phyloP scores from a whole-genome alignment of 2,113 vertebrate genomes.

The Ceyx cyanopectus region DNA sequence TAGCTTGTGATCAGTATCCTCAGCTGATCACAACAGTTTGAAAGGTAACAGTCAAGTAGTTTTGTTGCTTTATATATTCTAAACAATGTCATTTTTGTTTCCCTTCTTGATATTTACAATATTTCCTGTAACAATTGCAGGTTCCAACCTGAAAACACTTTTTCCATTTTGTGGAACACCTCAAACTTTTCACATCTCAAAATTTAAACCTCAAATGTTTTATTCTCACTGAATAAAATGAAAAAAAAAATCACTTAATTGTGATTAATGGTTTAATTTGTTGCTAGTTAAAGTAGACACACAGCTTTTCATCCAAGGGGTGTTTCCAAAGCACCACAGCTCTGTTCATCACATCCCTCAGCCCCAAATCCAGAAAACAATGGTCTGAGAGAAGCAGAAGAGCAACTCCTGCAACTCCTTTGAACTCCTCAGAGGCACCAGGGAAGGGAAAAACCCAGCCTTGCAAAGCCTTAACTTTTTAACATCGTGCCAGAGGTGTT shows the following conservation, averaged over 20 bases:
- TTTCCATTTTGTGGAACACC: not conserved
- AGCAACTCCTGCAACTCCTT: not conserved
- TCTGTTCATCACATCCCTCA: not conserved
- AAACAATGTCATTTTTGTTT: not conserved
- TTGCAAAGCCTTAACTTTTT: not conserved
- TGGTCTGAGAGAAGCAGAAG: not conserved
- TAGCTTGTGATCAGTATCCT: not conserved
- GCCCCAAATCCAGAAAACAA: not conserved
- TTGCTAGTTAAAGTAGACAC: not conserved
- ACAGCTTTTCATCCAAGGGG: not conserved
- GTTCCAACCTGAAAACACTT: not conserved
- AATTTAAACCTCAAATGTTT: not conserved
- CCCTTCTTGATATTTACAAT: not conserved
- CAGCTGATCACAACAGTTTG: not conserved
- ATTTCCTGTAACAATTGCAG: not conserved
- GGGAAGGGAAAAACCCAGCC: not conserved
- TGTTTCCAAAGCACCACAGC: not conserved
- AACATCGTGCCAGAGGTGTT: slow-evolving; percentile 2
- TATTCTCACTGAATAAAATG: not conserved
- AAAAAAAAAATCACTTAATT: too few relatives aligned
- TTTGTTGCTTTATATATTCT: not conserved
- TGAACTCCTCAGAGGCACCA: not conserved
- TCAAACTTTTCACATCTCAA: not conserved
- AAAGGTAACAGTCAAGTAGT: not conserved
- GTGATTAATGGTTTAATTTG: not conserved